Evolutionary conservation across 2,888 invertebrate species (phyloP), one percentile per base, ranked within the genome.

Genomic region (Drosophila mulleri): DNA sequence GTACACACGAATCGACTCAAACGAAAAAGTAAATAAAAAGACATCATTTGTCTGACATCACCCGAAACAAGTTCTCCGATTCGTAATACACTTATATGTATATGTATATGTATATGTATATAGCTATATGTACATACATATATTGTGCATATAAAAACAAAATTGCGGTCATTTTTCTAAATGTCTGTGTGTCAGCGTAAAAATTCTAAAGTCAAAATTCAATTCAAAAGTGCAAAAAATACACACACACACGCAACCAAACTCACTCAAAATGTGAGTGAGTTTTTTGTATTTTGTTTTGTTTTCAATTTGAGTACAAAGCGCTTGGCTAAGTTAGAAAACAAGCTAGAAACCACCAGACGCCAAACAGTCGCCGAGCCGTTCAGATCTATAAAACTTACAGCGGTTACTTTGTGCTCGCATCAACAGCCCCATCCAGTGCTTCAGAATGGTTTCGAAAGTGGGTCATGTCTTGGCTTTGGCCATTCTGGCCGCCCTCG

Each of bases 391-490:
- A 11, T 56, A 42, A 18, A 45, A 52, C 11, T 18, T 9, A 41
- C 14, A 35, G n/a, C 45, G 29, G 41, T 35, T 45, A 11, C 3
- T 29, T 23, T 18, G 50, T 23, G 23, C 12, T 23, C 23, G 23
- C n/a, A 11, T 53, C 23, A 44, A 41, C 23, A 44, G 37, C 11
- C 50, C 50, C 20, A 14, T 71, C 20, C 18, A 61, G 41, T 62
- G 11, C 11, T 59, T 23, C n/a, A 91, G 87, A 79, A 92, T 90
- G 89, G 85, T 88, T 71, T 88, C 91, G 61, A 82, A 82, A 64
- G 73, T 83, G 26, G 89, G 91, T 71, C 77, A 80, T 75, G 54
- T 91, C 14, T 67, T 92, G 76, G 80, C 83, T 64, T 59, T 91
- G 58, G 78, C 85, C 66, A 79, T 91, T 37, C 61, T 92, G 67